These are phyloP conservation scores for Etheostoma cragini DNA, from an alignment of 2,113 vertebrate genomes.

Conservation along the genomic window DNA sequence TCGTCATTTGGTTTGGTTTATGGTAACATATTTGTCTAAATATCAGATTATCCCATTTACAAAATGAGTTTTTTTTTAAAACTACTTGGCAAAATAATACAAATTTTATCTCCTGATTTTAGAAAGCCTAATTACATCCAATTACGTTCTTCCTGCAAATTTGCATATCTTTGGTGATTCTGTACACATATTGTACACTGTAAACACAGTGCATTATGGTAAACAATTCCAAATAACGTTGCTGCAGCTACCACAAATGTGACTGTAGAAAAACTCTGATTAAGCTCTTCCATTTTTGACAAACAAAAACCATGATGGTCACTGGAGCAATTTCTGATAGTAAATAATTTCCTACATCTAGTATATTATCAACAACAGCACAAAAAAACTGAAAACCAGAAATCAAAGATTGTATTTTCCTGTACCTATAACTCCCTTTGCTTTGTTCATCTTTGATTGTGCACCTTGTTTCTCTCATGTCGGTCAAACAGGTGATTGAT, in stretches of 20 bases:
- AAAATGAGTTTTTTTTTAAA: neutral
- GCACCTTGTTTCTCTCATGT: conserved; percentile 34
- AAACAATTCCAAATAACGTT: neutral
- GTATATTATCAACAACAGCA: neutral
- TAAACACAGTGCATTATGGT: no score
- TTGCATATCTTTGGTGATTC: neutral
- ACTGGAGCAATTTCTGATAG: no score
- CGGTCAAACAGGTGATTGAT: conserved; percentile 50
- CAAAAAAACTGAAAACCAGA: neutral
- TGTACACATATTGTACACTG: no score
- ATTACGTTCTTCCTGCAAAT: neutral
- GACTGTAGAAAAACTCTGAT: neutral
- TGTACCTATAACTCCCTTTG: neutral
- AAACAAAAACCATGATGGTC: neutral
- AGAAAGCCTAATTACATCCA: no score
- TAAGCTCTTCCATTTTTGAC: neutral
- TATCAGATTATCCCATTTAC: conserved; percentile 1
- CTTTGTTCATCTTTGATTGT: neutral
- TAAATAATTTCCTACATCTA: neutral
- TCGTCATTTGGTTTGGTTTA: neutral
- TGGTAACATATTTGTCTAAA: neutral
- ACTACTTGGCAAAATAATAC: neutral
- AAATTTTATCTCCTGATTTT: neutral
- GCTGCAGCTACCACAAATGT: neutral
- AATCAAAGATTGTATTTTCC: neutral